A percentile compares a stretch with the other conserved stretches of the same genome.
phyloP scores from a whole-genome alignment of 2,888 invertebrate species.

The Prosopocoilus inquinatus region DNA sequence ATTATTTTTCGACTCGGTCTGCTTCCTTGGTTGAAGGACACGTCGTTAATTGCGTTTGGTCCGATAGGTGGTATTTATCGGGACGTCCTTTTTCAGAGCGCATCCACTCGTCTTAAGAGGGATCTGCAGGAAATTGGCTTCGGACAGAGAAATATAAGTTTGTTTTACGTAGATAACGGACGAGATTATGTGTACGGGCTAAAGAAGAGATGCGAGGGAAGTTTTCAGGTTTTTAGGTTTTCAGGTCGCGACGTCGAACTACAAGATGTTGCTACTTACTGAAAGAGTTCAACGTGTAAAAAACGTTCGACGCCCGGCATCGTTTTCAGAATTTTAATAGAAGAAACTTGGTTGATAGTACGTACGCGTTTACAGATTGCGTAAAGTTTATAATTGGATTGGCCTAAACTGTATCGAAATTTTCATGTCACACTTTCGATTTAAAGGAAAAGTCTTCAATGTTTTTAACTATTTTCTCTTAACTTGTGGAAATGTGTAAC shows the following conservation, averaged over 20 bases:
- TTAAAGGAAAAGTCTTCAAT: too few species aligned
- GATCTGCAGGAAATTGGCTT: constrained; percentile 42
- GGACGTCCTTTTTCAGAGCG: constrained; percentile 39
- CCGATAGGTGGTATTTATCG: constrained; percentile 36
- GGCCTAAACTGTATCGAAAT: too few species aligned
- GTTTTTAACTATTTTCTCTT: too few species aligned
- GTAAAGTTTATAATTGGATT: too few species aligned
- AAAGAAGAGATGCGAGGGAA: constrained; percentile 27
- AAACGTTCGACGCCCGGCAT: constrained; percentile 33
- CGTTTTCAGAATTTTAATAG: constrained; percentile 26
- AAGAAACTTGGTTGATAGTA: constrained; percentile 2
- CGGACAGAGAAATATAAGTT: constrained; percentile 43
- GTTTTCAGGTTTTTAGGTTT: constrained; percentile 36
- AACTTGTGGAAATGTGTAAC: too few species aligned
- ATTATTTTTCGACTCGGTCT: too few species aligned
- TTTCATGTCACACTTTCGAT: too few species aligned
- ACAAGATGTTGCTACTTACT: constrained; percentile 37
- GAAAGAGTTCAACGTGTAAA: constrained; percentile 38
- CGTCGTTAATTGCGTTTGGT: constrained; percentile 41
- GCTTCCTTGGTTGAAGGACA: too few species aligned
- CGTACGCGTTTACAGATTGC: too few species aligned
- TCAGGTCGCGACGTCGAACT: constrained; percentile 25
- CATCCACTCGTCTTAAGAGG: constrained; percentile 38
- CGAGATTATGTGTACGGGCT: constrained; percentile 32
- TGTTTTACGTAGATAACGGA: constrained; percentile 40